Conservation (phyloP, 2,797 vertebrate genomes). For the Thalassophryne amazonica region DNA sequence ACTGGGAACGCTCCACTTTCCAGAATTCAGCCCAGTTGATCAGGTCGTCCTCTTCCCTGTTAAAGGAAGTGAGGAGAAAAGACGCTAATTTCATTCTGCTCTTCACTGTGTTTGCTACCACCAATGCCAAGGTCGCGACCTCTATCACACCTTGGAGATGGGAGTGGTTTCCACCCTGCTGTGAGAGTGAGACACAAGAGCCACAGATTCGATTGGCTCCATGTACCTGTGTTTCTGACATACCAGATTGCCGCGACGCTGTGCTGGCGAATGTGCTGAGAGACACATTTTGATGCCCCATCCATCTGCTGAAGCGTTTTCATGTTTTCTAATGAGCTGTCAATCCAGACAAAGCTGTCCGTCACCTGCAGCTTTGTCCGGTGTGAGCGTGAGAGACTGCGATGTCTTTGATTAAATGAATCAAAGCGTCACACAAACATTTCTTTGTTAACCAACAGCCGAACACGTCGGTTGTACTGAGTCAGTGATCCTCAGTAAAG, state of each 20-base stretch:
- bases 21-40: conserved; percentile 23
- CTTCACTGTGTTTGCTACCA: conserved; percentile 12
- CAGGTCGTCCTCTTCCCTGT: conserved; percentile 29
- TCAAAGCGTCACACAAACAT: conserved; percentile 32
- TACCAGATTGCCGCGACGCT: conserved; percentile 36
- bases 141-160: conserved; percentile 58
- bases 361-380: conserved; percentile 38
- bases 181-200: conserved; percentile 9
- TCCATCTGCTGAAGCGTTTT: conserved; percentile 53
- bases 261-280: conserved; percentile 25
- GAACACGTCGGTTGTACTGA: conserved; percentile 44
- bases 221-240: conserved; percentile 38
- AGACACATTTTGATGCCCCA: conserved; percentile 37
- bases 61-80: conserved; percentile 8
- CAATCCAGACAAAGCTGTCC: conserved; percentile 42
- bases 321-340: conserved; percentile 65
- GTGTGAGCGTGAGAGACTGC: conserved; percentile 17
- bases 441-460: conserved; percentile 41
- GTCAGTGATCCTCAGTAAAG: conserved; percentile 21
- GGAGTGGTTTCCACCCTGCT: conserved; percentile 33
- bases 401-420: conserved; percentile 44
- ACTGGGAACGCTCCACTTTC: conserved; percentile 6
- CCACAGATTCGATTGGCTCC: conserved; percentile 24
- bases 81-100: conserved; percentile 31
- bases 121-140: conserved; percentile 45